Base-by-base conservation (phyloP, 2,888 invertebrate species). In the Drosophila siamana region DNA sequence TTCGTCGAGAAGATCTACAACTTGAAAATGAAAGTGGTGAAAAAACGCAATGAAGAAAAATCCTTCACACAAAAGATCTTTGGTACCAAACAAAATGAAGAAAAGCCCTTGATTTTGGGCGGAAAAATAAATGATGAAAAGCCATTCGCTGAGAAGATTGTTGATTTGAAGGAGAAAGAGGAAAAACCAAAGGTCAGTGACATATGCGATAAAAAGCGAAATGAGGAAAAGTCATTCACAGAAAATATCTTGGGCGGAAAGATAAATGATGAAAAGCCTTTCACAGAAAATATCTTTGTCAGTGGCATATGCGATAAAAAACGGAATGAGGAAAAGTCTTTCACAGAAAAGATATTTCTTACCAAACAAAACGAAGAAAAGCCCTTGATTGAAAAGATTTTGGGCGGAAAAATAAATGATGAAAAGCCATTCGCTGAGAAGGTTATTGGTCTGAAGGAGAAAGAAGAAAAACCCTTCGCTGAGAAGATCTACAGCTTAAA, bases 21-120 rank as follows among this genome's bases (percentile, higher is more conserved):
- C n/a, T n/a, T n/a, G n/a, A n/a, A n/a, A n/a, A n/a, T n/a, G n/a
- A n/a, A n/a, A n/a, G n/a, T n/a, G n/a, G n/a, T n/a, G n/a, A 13
- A 1, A 0, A 56, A 56, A 6, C 56, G 41, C 0, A 57, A 8
- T 0, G 68, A 57, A 0, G 68, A 67, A 13, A 67, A 48, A 28
- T 9, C 30, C 30, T 11, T 24, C 13, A 0, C 6, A 5, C 11
- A 30, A 30, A 9, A 30, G 30, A 30, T 1, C 13, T 8, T 41
- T 7, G 15, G 19, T 8, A n/a, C 2, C 0, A 28, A 50, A 13
- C 44, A 24, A 4, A n/a, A 19, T 2, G 16, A 38, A 0, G 44
- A 50, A n/a, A 57, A 63, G 2, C 55, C 6, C 4, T 7, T 7
- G 24, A 5, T 24, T 24, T 28, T 28, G 7, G 28, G 0, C 7